A percentile compares a stretch with the other conserved stretches of the same genome.
Conservation (phyloP, 1,140 invertebrate genomes). For the Ericerus pela region DNA sequence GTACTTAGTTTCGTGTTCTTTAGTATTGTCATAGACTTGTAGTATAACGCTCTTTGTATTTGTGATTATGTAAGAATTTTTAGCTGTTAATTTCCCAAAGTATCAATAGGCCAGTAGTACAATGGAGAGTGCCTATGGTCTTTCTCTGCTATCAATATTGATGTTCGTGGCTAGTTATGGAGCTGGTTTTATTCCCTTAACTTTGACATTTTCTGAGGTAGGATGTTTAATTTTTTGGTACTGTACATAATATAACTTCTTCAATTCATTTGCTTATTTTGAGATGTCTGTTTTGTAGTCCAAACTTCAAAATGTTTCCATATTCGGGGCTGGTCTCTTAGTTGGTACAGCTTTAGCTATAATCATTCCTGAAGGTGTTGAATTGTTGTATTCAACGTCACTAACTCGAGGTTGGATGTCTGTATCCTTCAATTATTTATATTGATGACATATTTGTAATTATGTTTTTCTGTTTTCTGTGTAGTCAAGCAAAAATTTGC, state of each 20-base stretch:
- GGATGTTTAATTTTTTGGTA: conserved; percentile 18
- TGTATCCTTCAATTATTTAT: neutral
- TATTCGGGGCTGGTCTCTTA: conserved; percentile 91
- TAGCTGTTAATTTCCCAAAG: too few relatives aligned
- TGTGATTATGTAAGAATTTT: too few relatives aligned
- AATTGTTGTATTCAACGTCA: conserved; percentile 47
- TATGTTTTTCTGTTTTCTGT: neutral
- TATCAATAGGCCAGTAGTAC: too few relatives aligned
- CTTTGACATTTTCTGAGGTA: conserved; percentile 89
- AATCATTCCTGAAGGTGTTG: conserved; percentile 96
- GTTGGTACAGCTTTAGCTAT: conserved; percentile 94
- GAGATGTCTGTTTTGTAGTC: conserved; percentile 47
- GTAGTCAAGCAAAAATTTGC: neutral
- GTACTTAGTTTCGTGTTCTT: too few relatives aligned
- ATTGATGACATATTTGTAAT: neutral
- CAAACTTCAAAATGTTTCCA: conserved; percentile 82
- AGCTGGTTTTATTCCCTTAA: conserved; percentile 80
- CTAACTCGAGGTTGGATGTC: neutral
- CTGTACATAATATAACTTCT: neutral
- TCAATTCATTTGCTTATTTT: neutral
- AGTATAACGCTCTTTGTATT: too few relatives aligned
- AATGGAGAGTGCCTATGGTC: conserved; percentile 70
- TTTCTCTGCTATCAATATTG: conserved; percentile 65
- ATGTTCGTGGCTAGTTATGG: conserved; percentile 93
- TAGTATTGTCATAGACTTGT: too few relatives aligned